Conservation (phyloP, 2,797 vertebrate species). For the Bradypodion pumilum region DNA sequence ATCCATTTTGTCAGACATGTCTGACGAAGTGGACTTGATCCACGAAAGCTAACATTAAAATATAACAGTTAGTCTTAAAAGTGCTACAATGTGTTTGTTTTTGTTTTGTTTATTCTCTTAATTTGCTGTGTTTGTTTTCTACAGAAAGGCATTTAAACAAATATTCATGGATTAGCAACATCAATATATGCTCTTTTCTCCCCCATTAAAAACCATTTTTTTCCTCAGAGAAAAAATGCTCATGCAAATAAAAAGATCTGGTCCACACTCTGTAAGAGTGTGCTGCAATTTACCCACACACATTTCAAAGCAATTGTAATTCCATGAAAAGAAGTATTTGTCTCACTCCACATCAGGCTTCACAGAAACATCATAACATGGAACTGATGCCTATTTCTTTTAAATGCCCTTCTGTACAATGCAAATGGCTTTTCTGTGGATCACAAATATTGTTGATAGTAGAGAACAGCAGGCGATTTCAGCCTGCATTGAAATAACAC, state of each 20-base stretch:
- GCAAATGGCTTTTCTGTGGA: constrained; percentile 11
- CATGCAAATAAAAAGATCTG: not conserved
- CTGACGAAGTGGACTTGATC: too few relatives aligned
- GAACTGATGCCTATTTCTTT: constrained; percentile 25
- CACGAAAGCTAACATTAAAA: too few relatives aligned
- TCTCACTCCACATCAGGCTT: constrained; percentile 11
- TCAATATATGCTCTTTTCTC: not conserved
- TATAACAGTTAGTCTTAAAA: too few relatives aligned
- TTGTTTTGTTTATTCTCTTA: too few relatives aligned
- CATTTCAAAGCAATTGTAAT: constrained; percentile 27
- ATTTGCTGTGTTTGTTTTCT: not conserved
- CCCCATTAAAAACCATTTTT: not conserved
- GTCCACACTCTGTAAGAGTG: not conserved
- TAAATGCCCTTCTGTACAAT: constrained; percentile 25
- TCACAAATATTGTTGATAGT: not conserved
- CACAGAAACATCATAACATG: constrained; percentile 16
- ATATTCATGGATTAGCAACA: not conserved
- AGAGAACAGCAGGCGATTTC: not conserved
- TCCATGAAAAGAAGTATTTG: constrained; percentile 20
- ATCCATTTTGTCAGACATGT: too few relatives aligned
- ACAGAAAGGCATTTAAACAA: not conserved
- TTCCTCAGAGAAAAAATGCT: not conserved
- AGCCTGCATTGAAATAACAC: not conserved
- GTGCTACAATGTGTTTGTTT: too few relatives aligned
- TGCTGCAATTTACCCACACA: not conserved